Percentiles rank a stretch among this genome's conserved stretches.
Evolutionary conservation across 2,113 vertebrate species (phyloP).

Genomic region (Irena cyanogastra): DNA sequence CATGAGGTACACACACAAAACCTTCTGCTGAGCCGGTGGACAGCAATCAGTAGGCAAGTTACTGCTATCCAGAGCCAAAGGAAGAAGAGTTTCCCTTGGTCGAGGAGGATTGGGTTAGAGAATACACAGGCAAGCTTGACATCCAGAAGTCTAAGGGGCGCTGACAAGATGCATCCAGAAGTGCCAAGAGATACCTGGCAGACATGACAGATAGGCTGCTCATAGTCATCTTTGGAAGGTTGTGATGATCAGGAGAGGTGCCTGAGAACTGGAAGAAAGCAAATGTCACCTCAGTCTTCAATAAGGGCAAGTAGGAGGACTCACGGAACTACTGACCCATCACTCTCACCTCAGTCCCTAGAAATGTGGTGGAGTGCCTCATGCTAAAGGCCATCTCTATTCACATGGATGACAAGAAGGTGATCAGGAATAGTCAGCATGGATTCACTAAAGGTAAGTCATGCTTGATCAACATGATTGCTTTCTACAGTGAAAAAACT

Average conservation of each 20-base stretch:
- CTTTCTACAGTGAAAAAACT: not conserved
- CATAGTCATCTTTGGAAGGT: not conserved
- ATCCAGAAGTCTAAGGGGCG: not conserved
- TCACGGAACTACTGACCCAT: not conserved
- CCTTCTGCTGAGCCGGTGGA: not conserved
- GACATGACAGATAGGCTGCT: not conserved
- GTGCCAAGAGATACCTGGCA: not conserved
- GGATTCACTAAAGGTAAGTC: not conserved
- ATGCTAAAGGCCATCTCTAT: not conserved
- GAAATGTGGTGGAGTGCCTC: not conserved
- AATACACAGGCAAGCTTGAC: not conserved
- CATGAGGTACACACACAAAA: not conserved
- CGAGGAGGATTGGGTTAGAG: not conserved
- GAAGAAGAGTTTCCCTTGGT: not conserved
- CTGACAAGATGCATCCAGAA: accelerated
- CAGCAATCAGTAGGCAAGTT: not conserved
- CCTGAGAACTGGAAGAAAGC: not conserved
- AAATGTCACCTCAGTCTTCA: not conserved
- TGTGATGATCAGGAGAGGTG: accelerated
- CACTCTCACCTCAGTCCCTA: not conserved
- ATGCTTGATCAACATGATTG: not conserved
- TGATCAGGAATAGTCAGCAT: not conserved
- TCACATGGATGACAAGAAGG: not conserved
- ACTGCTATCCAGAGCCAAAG: not conserved
- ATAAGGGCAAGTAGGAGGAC: not conserved